These are phyloP conservation scores for Sericinus montela DNA, from an alignment of 2,888 invertebrate species.

Conservation along the genomic window DNA sequence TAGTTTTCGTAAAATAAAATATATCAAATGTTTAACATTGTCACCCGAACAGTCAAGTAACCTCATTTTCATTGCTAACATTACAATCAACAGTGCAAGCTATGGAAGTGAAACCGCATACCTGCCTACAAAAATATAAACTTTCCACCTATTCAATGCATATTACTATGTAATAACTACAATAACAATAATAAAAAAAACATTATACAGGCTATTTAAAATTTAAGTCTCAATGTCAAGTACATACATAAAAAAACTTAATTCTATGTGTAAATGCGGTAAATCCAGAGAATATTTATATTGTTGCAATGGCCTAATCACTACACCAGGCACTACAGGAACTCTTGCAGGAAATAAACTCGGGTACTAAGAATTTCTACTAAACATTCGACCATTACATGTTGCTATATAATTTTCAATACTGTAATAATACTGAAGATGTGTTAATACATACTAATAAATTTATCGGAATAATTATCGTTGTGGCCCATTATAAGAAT, in stretches of 20 bases:
- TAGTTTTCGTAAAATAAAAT: background rate
- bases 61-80: conserved; percentile 47
- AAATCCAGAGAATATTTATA: background rate
- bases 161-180: no score
- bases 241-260: no score
- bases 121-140: conserved; percentile 30
- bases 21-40: conserved; percentile 26
- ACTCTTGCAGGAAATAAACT: conserved; percentile 41
- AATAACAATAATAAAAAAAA: no score
- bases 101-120: conserved; percentile 58
- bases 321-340: conserved; percentile 30
- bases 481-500: conserved; percentile 1
- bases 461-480: conserved; percentile 12
- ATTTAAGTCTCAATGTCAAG: no score
- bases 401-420: no score
- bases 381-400: no score
- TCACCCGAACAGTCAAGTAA: conserved; percentile 32
- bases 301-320: conserved; percentile 9
- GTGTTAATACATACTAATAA: no score
- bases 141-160: background rate
- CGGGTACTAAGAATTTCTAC: conserved; percentile 11
- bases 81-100: conserved; percentile 65
- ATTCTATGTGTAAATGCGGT: background rate
- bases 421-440: no score
- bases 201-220: no score